Evolutionary conservation across 2,113 vertebrate species (phyloP), one percentile per base, ranked within the genome.

Genomic region (Cygnus buccinator): DNA sequence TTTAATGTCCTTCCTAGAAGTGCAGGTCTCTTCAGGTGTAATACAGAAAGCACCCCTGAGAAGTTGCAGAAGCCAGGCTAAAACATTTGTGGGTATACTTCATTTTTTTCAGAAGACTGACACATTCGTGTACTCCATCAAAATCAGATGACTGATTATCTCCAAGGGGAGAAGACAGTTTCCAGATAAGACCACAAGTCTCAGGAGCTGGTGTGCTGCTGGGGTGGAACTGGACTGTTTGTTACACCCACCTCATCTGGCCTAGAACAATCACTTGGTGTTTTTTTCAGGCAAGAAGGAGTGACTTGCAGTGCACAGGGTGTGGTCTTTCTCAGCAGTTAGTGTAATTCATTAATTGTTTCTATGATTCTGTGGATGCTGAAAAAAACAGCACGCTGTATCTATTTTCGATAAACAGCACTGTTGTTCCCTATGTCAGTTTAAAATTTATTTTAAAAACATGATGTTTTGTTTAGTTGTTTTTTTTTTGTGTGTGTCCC

Each of bases 231-330:
- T 73, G 18, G 5, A 11, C 5, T 9, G 18, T 29, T 79, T 39
- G 13, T 54, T 39, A 17, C 6, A 8, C 22, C 29, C 37, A 10
- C 29, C 25, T 74, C 7, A 50, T 23, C 77, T 37, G 28, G 23
- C 11, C 50, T 62, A 25, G 18, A 4, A 4, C 11, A 29, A 21
- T 13, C 39, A 8, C 1, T 2, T 15, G 10, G 43, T n/a, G 39
- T 6, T 43, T 19, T 46, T n/a, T 63, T 39, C 54, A 76, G 85
- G 39, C 25, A 63, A 52, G 44, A 71, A 22, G 1, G 11, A 29
- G 6, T 0, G 3, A 3, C 41, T 65, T 65, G 3, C 31, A 3
- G 33, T 4, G 0, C 0, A 15, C 13, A 25, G 6, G 7, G 2
- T 16, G 2, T 5, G 19, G 25, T 22, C 37, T 55, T 46, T n/a